phyloP scores from a whole-genome alignment of 2,113 vertebrate species.

The Cathartes aura region DNA sequence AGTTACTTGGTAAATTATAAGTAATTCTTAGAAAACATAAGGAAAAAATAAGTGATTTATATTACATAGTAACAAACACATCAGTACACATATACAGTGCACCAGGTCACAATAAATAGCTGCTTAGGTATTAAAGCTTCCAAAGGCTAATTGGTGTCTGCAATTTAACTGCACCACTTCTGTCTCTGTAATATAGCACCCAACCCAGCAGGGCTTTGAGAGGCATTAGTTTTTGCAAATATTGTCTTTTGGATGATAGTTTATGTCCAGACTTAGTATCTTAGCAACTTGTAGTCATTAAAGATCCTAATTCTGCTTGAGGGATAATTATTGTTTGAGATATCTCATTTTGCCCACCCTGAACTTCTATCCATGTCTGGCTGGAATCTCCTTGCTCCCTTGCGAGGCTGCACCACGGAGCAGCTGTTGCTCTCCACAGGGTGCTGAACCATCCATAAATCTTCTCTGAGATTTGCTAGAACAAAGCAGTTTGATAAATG shows the following conservation, averaged over 20 bases:
- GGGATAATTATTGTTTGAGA: neutral
- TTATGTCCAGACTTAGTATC: neutral
- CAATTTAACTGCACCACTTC: neutral
- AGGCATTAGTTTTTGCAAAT: neutral
- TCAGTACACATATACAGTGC: neutral
- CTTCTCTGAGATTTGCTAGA: neutral
- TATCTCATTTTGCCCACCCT: neutral
- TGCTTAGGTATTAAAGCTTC: neutral
- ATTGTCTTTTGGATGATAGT: neutral
- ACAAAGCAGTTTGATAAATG: neutral
- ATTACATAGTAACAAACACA: neutral
- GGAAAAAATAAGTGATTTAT: neutral
- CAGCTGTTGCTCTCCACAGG: neutral
- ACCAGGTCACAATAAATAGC: neutral
- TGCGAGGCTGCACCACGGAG: neutral
- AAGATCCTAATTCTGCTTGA: neutral
- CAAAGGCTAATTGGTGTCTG: neutral
- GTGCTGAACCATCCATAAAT: neutral
- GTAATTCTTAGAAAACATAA: neutral
- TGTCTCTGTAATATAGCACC: neutral
- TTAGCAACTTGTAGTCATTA: neutral
- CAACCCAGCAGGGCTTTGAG: neutral
- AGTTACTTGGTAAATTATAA: neutral
- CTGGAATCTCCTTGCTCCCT: neutral
- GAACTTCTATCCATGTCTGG: neutral